Conservation (phyloP, 2,888 invertebrate species). For the Limnephilus rhombicus region DNA sequence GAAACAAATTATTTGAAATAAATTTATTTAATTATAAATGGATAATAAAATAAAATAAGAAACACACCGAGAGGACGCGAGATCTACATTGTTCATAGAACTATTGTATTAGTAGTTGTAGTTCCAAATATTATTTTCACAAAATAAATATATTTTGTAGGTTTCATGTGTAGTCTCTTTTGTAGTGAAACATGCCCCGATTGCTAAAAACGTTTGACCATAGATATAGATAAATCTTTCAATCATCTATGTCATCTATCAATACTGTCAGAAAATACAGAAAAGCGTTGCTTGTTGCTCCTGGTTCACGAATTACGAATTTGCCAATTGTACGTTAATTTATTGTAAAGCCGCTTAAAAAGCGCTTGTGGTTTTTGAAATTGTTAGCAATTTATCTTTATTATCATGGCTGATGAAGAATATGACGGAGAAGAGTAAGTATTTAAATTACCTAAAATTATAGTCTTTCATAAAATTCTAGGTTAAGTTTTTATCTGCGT, state of each 20-base stretch:
- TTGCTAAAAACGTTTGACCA: not conserved
- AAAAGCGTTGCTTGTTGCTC: not conserved
- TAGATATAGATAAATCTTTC: not conserved
- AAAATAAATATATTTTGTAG: too few relatives aligned
- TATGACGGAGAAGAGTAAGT: conserved; percentile 89
- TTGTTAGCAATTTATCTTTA: not conserved
- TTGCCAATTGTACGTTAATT: not conserved
- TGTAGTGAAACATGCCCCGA: too few relatives aligned
- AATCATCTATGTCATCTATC: too few relatives aligned
- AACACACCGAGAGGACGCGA: too few relatives aligned
- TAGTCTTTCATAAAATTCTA: conserved; percentile 1
- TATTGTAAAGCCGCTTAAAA: not conserved
- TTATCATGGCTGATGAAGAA: conserved; percentile 90
- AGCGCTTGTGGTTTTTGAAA: not conserved
- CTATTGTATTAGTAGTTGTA: too few relatives aligned
- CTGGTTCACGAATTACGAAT: not conserved
- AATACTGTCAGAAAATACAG: not conserved
- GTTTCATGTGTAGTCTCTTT: too few relatives aligned
- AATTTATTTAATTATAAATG: too few relatives aligned
- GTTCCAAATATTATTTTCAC: too few relatives aligned
- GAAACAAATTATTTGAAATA: too few relatives aligned
- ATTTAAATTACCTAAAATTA: not conserved
- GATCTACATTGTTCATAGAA: too few relatives aligned
- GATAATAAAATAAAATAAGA: too few relatives aligned
- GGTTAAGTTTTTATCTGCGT: not conserved